Conservation (phyloP, 2,888 invertebrate genomes). For the Noctua janthina region DNA sequence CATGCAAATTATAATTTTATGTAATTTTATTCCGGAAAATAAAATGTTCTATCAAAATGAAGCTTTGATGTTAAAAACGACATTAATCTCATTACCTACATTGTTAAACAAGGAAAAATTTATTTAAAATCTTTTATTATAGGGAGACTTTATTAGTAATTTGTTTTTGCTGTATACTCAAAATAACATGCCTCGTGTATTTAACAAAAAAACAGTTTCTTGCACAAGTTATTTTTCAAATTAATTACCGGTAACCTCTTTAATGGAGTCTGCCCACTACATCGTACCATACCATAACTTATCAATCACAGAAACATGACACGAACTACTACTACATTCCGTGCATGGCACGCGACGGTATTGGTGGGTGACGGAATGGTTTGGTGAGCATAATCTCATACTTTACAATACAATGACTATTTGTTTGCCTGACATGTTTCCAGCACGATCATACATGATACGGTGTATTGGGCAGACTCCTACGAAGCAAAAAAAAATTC, state of each 20-base stretch:
- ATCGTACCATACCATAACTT: too few relatives aligned
- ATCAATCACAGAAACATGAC: background rate
- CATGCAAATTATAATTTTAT: constrained; percentile 30
- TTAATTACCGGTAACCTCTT: background rate
- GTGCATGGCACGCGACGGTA: background rate
- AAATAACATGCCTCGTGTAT: background rate
- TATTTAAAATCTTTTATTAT: background rate
- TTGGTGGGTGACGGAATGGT: background rate
- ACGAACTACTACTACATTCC: background rate
- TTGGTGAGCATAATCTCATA: background rate
- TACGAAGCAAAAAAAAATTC: background rate
- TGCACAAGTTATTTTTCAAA: background rate
- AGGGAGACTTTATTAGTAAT: background rate
- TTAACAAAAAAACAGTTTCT: background rate
- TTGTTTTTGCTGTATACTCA: background rate
- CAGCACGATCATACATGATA: background rate
- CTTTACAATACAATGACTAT: background rate
- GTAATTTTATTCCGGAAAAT: background rate
- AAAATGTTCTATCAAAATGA: constrained; percentile 4
- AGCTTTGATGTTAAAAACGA: constrained; percentile 15
- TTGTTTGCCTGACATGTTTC: background rate
- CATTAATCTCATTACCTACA: constrained; percentile 23
- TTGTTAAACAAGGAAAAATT: background rate
- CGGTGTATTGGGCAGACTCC: background rate
- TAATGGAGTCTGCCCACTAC: too few relatives aligned